Conservation (phyloP, 2,888 invertebrate genomes). For the Arctia plantaginis region DNA sequence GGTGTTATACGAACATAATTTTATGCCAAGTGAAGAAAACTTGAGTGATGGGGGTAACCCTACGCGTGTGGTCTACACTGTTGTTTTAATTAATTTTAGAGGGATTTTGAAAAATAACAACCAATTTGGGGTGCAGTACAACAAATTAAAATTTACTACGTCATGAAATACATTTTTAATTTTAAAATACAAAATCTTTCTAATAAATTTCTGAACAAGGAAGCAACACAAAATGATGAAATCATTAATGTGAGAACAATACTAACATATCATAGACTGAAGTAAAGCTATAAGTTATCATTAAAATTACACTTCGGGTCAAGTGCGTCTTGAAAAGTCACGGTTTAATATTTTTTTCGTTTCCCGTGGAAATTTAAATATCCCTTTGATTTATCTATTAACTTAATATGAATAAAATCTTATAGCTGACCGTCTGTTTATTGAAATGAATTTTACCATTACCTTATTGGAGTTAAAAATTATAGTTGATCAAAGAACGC, state of each 20-base stretch:
- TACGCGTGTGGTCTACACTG: slow-evolving; percentile 49
- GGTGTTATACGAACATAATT: slow-evolving; percentile 70
- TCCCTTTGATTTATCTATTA: too few relatives aligned
- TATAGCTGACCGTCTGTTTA: background rate
- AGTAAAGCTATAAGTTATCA: background rate
- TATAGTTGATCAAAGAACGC: background rate
- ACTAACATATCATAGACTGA: background rate
- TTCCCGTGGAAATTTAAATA: background rate
- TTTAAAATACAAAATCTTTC: background rate
- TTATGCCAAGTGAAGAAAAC: slow-evolving; percentile 65
- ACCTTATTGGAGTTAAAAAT: background rate
- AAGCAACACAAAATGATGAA: background rate
- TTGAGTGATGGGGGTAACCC: slow-evolving; percentile 65
- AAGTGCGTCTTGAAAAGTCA: background rate
- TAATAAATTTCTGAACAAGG: background rate
- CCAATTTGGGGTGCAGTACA: slow-evolving; percentile 5
- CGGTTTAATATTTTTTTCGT: background rate
- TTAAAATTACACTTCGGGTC: too few relatives aligned
- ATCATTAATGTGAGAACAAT: background rate
- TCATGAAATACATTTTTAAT: slow-evolving; percentile 2
- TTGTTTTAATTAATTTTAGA: slow-evolving; percentile 48
- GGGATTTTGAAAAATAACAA: slow-evolving; percentile 16
- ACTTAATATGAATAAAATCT: too few relatives aligned
- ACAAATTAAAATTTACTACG: background rate
- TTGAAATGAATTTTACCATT: background rate